Evolutionary conservation across 2,888 invertebrate genomes (phyloP).

Genomic region (Entomobrya proxima): DNA sequence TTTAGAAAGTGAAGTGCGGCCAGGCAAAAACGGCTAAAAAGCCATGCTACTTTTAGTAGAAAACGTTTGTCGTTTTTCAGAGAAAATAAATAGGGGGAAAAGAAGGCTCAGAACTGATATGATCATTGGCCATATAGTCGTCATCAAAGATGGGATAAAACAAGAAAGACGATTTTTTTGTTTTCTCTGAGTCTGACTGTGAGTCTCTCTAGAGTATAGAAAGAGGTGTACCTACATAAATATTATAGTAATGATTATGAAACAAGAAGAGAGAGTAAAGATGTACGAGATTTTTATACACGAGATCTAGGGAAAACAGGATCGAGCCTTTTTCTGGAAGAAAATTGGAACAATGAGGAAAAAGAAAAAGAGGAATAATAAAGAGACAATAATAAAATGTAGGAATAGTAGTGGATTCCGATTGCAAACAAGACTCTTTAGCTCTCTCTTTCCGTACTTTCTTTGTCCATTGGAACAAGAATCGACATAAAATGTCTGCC

Average conservation of each 20-base stretch:
- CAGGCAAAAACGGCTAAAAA: not conserved
- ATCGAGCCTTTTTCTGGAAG: not conserved
- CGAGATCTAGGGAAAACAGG: not conserved
- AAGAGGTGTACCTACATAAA: not conserved
- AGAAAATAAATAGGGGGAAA: not conserved
- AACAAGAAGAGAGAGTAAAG: not conserved
- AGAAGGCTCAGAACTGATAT: not conserved
- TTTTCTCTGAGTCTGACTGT: too few relatives aligned
- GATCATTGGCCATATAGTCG: not conserved
- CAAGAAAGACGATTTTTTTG: not conserved
- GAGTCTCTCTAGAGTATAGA: not conserved
- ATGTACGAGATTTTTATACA: constrained; percentile 16
- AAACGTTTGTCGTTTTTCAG: not conserved
- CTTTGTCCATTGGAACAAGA: not conserved
- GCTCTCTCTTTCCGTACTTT: not conserved
- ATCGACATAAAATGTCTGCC: not conserved
- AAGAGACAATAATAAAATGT: not conserved
- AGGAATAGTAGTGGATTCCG: too few relatives aligned
- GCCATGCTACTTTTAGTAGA: not conserved
- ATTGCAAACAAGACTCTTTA: not conserved
- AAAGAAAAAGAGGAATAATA: not conserved
- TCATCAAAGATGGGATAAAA: constrained; percentile 20
- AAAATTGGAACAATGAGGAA: not conserved
- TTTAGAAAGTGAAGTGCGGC: not conserved
- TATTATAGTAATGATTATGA: not conserved